A percentile compares a stretch with the other conserved stretches of the same genome.
Evolutionary conservation across 2,113 vertebrate genomes (phyloP).

Genomic region (Ranitomeya imitator): DNA sequence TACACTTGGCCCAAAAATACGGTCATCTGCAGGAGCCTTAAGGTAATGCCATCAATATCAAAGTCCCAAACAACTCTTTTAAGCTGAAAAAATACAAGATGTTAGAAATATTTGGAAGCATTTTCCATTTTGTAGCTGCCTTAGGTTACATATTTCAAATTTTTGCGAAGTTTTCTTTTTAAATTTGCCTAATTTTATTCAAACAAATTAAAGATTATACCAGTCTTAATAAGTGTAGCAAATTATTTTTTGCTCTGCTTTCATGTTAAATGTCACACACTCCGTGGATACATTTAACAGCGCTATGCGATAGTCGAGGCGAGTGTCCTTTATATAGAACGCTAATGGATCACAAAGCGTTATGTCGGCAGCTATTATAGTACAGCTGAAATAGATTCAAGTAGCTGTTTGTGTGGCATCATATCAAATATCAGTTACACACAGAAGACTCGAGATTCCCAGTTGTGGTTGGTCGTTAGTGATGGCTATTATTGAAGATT

Average conservation of each 20-base stretch:
- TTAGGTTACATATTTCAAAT: too few species aligned
- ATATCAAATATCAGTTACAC: conserved; percentile 21
- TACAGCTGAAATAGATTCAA: not conserved
- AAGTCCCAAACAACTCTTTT: too few species aligned
- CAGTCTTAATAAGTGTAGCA: too few species aligned
- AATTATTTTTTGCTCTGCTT: not conserved
- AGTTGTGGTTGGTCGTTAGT: not conserved
- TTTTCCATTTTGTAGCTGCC: too few species aligned
- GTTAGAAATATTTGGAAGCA: too few species aligned
- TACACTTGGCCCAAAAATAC: too few species aligned
- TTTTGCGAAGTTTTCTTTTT: too few species aligned
- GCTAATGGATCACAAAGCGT: conserved; percentile 16
- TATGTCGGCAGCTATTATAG: not conserved
- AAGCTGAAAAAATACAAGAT: too few species aligned
- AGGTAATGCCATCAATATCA: too few species aligned
- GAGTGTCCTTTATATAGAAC: not conserved
- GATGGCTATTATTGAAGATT: not conserved
- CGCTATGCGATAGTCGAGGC: not conserved
- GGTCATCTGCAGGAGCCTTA: too few species aligned
- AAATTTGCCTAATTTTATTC: too few species aligned
- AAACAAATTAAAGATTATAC: too few species aligned
- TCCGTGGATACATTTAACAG: not conserved
- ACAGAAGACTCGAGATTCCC: not conserved
- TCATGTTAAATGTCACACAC: not conserved
- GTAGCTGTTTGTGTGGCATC: not conserved